phyloP scores from a whole-genome alignment of 2,888 invertebrate genomes.

The Danaus chrysippus region DNA sequence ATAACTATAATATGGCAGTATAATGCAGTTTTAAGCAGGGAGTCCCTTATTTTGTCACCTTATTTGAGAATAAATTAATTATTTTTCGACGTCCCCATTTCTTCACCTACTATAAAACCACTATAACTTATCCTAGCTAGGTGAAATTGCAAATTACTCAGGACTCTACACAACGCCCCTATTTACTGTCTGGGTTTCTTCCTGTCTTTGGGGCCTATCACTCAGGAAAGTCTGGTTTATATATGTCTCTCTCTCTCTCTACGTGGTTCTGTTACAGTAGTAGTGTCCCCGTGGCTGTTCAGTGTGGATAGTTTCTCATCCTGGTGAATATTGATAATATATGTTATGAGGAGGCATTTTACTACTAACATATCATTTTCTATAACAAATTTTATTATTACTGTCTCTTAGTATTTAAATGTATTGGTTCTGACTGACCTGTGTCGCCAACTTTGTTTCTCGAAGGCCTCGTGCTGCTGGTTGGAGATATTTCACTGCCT shows the following conservation, averaged over 20 bases:
- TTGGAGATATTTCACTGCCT: slow-evolving; percentile 85
- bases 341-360: no score
- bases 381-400: no score
- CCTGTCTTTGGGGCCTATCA: no score
- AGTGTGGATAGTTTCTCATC: slow-evolving; percentile 92
- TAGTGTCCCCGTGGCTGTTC: slow-evolving; percentile 91
- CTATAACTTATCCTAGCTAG: neutral
- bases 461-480: slow-evolving; percentile 93
- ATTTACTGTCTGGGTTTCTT: no score
- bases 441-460: slow-evolving; percentile 90
- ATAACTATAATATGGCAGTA: neutral
- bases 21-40: neutral
- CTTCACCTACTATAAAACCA: neutral
- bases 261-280: slow-evolving; percentile 94
- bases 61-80: no score
- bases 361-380: no score
- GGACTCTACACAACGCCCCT: no score
- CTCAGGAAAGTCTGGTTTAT: no score
- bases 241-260: slow-evolving; percentile 85
- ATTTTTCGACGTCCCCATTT: no score
- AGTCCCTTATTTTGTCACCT: no score
- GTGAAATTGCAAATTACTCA: neutral
- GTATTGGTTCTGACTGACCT: no score
- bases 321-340: slow-evolving; percentile 48
- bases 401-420: no score